Base-by-base conservation (phyloP, 2,113 vertebrate species). In the Hydrolagus affinis region DNA sequence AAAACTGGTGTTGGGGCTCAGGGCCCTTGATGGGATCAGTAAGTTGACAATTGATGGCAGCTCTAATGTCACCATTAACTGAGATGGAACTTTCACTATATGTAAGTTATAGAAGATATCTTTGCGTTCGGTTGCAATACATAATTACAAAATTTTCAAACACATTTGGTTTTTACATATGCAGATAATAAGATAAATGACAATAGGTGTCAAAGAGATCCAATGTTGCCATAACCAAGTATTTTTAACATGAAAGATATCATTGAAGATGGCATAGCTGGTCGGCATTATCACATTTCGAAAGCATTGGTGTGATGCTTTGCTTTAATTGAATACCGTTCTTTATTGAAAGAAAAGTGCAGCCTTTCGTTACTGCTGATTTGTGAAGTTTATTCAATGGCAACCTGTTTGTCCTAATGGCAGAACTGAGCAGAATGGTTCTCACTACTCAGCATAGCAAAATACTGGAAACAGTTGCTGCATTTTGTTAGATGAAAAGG, bases 251-350 rank as follows among this genome's bases (percentile, higher is more conserved):
- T 83, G 60, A 83, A 83, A 28, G 60, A 3, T 17, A 64, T 66
- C 60, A 64, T 28, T 83, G 62, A 66, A 28, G 62, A 66, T 30
- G 62, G 62, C 23, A 66, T 66, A 68, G 28, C 78, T 32, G 23
- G 60, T 21, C 62, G 17, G 25, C 28, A 66, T 83, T 60, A 83
- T 68, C 66, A 83, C 17, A 32, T 83, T 83, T 66, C 78, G 66
- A 83, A 32, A 83, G 66, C 62, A 83, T 32, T 11, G 62, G 78
- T 83, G 32, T 28, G 25, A 30, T 8, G 28, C 66, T 60, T 83
- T 62, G 66, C 62, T 83, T 83, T 83, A 83, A 83, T 83, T 83
- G 21, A 32, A 68, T 68, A 60, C 78, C 66, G 78, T 83, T 83
- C 32, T 25, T 66, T 62, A 83, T 83, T 83, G 66, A 68, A 83